phyloP scores from a whole-genome alignment of 1,140 invertebrate genomes.

The Caenorhabditis briggsae region DNA sequence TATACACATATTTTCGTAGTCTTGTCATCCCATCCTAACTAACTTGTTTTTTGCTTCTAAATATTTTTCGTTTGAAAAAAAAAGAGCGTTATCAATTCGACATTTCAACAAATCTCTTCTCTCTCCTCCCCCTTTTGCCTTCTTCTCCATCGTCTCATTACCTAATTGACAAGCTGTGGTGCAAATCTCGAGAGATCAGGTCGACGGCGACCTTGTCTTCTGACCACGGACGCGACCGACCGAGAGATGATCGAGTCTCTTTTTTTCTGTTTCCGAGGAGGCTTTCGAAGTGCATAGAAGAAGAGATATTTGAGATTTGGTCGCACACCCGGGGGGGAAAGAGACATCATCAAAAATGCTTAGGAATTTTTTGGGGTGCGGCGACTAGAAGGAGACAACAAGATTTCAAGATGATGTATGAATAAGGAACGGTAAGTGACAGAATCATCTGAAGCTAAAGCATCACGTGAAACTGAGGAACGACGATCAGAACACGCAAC shows the following conservation, averaged over 20 bases:
- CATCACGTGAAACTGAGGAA: neutral
- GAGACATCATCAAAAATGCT: neutral
- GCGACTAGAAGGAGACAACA: constrained; percentile 14
- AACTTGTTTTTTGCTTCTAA: neutral
- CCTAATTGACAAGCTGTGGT: constrained; percentile 45
- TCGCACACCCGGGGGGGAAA: neutral
- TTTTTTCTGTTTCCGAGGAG: neutral
- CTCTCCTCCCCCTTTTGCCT: neutral
- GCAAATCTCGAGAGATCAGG: constrained; percentile 26
- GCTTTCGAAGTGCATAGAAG: constrained; percentile 32
- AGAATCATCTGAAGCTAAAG: neutral
- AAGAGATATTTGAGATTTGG: constrained; percentile 29
- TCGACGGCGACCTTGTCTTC: constrained; percentile 22
- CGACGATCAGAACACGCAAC: constrained; percentile 41
- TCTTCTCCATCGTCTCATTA: neutral
- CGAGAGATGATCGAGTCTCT: constrained; percentile 33
- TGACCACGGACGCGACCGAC: constrained; percentile 34
- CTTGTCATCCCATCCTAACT: neutral
- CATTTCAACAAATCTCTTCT: neutral
- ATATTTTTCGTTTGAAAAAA: neutral
- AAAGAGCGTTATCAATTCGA: constrained; percentile 8
- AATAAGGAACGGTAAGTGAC: neutral
- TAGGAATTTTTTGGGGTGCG: constrained; percentile 32
- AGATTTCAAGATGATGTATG: constrained; percentile 13
- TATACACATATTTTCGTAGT: no score